Evolutionary conservation across 2,888 invertebrate genomes (phyloP).

Genomic region (Ligdia adustata): DNA sequence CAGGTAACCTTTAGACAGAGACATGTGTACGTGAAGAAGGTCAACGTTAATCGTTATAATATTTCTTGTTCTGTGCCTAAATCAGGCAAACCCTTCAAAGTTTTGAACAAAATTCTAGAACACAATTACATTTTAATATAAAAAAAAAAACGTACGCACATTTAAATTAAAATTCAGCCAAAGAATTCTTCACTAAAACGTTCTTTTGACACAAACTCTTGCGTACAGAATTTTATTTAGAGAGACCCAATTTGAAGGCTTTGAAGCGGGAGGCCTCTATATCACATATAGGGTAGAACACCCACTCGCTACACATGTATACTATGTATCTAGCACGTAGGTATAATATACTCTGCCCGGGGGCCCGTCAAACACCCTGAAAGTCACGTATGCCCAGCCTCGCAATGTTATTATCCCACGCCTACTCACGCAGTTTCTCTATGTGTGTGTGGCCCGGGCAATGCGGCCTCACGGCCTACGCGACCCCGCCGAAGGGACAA

Average conservation of each 20-base stretch:
- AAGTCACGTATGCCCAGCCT: conserved; percentile 80
- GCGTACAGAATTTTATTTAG: conserved; percentile 63
- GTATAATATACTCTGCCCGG: conserved; percentile 57
- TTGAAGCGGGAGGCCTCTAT: conserved; percentile 66
- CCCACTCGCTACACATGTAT: conserved; percentile 62
- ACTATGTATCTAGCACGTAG: conserved; percentile 45
- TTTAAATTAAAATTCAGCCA: conserved; percentile 32
- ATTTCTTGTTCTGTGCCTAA: neutral
- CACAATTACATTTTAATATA: neutral
- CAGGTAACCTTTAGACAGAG: too few species aligned
- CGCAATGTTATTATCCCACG: conserved; percentile 81
- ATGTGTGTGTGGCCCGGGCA: conserved; percentile 72
- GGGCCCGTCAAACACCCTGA: conserved; percentile 77
- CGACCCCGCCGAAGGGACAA: conserved; percentile 83
- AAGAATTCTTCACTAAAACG: conserved; percentile 34
- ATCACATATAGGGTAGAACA: conserved; percentile 66
- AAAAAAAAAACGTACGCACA: neutral
- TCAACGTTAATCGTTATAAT: too few species aligned
- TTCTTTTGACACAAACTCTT: conserved; percentile 48
- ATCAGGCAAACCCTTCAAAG: too few species aligned
- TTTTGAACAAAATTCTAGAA: too few species aligned
- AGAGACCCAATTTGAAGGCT: conserved; percentile 80
- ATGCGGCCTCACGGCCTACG: conserved; percentile 67
- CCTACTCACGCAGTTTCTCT: conserved; percentile 68
- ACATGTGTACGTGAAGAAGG: too few species aligned